These are phyloP conservation scores for Brachystomella parvula DNA, from an alignment of 1,140 invertebrate genomes.

Conservation along the genomic window DNA sequence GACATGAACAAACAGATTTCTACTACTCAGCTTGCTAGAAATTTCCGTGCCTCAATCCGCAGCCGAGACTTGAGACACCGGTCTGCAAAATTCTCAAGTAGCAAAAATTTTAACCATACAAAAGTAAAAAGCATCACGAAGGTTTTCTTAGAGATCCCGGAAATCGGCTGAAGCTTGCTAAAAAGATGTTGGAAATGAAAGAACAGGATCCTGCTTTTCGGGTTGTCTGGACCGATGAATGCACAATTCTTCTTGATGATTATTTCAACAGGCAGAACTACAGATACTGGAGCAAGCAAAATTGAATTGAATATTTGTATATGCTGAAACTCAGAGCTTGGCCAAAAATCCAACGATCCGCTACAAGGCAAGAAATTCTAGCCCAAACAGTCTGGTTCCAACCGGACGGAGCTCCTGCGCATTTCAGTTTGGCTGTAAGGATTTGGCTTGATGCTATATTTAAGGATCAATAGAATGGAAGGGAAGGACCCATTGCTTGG, in stretches of 20 bases:
- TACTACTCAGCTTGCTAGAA: not conserved
- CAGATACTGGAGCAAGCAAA: constrained; percentile 36
- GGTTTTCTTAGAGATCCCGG: not conserved
- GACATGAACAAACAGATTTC: not conserved
- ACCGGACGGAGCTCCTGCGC: constrained; percentile 43
- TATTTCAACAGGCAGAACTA: constrained; percentile 33
- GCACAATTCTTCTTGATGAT: constrained; percentile 38
- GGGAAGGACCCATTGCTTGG: constrained; percentile 42
- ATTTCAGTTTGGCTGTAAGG: constrained; percentile 39
- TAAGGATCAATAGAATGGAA: constrained; percentile 43
- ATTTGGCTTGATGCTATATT: constrained; percentile 40
- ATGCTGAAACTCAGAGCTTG: constrained; percentile 31
- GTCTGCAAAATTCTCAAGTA: not conserved
- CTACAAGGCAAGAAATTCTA: not conserved
- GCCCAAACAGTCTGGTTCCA: constrained; percentile 37
- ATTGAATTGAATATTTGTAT: constrained; percentile 35
- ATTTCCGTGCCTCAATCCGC: not conserved
- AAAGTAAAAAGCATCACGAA: not conserved
- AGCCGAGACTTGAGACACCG: no score
- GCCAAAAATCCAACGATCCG: not conserved
- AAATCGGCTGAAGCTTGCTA: not conserved
- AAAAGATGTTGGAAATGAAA: not conserved
- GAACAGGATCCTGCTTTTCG: not conserved
- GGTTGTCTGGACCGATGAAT: constrained; percentile 17
- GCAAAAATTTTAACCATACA: constrained; percentile 8